Evolutionary conservation across 1,140 invertebrate genomes (phyloP).

Genomic region (Acromyrmex charruanus): DNA sequence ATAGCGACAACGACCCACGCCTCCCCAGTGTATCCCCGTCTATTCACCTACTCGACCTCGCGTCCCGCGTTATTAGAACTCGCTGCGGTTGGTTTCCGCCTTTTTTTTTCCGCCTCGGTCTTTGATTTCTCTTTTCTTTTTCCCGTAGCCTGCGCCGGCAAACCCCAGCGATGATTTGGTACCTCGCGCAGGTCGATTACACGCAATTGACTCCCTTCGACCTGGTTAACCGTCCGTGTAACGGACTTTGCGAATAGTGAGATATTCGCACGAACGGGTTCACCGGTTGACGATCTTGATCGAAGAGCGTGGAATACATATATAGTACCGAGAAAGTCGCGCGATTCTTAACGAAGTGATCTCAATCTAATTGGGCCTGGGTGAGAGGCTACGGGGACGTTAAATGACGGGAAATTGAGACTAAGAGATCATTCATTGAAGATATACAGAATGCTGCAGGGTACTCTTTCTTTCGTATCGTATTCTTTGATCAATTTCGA

Average conservation of each 20-base stretch:
- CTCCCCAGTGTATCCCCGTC: slow-evolving; percentile 58
- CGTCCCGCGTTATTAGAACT: slow-evolving; percentile 76
- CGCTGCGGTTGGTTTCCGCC: slow-evolving; percentile 48
- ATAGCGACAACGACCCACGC: slow-evolving; percentile 80
- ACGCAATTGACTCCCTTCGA: slow-evolving; percentile 65
- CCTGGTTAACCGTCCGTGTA: slow-evolving; percentile 46
- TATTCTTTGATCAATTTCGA: slow-evolving; percentile 30
- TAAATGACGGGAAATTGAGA: slow-evolving; percentile 54
- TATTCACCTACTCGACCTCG: slow-evolving; percentile 64
- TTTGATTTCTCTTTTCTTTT: slow-evolving; percentile 26
- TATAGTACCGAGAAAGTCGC: slow-evolving; percentile 23
- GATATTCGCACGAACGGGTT: slow-evolving; percentile 69
- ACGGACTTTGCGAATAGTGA: slow-evolving; percentile 54
- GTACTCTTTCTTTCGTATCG: not conserved
- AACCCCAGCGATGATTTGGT: slow-evolving; percentile 61
- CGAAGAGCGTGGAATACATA: not conserved
- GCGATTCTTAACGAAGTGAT: slow-evolving; percentile 47
- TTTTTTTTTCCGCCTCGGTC: slow-evolving; percentile 1
- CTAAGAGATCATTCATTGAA: slow-evolving; percentile 51
- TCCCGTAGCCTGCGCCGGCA: not conserved
- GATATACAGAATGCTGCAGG: not conserved
- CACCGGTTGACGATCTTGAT: slow-evolving; percentile 60
- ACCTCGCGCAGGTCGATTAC: slow-evolving; percentile 69
- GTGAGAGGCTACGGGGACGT: slow-evolving; percentile 22
- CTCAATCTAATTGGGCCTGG: slow-evolving; percentile 45